A percentile compares a stretch with the other conserved stretches of the same genome.
Conservation (phyloP, 1,140 invertebrate genomes). For the Trachymyrmex cornetzi region DNA sequence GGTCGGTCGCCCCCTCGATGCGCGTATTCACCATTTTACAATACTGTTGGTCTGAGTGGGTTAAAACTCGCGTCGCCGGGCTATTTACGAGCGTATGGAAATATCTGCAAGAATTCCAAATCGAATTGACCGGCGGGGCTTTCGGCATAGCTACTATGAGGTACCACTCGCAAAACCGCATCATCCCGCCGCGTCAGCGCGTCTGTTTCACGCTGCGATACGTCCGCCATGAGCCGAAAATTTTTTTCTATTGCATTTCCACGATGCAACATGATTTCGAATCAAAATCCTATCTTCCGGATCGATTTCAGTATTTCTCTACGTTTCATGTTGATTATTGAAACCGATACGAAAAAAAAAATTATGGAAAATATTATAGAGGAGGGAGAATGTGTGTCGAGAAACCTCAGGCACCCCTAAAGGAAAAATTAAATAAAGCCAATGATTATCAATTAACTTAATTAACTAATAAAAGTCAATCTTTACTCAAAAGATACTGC, state of each 20-base stretch:
- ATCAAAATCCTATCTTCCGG: neutral
- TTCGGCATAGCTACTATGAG: constrained; percentile 12
- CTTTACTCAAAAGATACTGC: too few relatives aligned
- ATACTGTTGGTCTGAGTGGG: constrained; percentile 37
- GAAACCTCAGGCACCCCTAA: too few relatives aligned
- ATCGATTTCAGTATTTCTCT: neutral
- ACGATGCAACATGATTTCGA: constrained; percentile 27
- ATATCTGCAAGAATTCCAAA: constrained; percentile 57
- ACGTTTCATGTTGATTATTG: neutral
- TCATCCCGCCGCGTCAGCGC: constrained; percentile 11
- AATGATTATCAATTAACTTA: too few relatives aligned
- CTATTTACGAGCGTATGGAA: constrained; percentile 49
- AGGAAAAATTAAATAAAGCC: too few relatives aligned
- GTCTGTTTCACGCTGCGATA: constrained; percentile 48
- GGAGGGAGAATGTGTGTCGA: too few relatives aligned
- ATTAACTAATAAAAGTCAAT: too few relatives aligned
- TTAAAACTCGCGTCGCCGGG: constrained; percentile 43
- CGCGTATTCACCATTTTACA: constrained; percentile 53
- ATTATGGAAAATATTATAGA: too few relatives aligned
- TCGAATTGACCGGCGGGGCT: constrained; percentile 43
- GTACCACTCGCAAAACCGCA: constrained; percentile 54
- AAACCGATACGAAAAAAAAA: neutral
- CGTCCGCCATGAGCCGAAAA: constrained; percentile 31
- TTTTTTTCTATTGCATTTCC: constrained; percentile 14
- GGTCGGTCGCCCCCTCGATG: neutral